Evolutionary conservation across 2,888 invertebrate genomes (phyloP).

Genomic region (Cryptus viduatorius): DNA sequence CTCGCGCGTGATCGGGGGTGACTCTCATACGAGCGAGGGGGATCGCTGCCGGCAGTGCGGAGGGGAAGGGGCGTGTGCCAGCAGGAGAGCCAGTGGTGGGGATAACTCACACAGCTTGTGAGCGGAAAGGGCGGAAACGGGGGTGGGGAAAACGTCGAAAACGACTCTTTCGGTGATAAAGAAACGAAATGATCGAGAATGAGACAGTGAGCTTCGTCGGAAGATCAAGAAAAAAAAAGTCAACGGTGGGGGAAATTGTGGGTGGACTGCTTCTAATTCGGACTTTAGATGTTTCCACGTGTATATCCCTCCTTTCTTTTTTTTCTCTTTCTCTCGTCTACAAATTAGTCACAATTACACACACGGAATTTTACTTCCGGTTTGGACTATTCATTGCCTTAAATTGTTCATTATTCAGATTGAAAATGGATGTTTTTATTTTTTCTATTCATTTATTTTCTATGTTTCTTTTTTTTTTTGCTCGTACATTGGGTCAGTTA

Average conservation of each 20-base stretch:
- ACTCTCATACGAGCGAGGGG: slow-evolving; percentile 73
- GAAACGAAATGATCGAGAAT: slow-evolving; percentile 7
- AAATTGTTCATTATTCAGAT: background rate
- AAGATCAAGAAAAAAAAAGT: background rate
- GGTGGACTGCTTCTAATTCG: slow-evolving; percentile 45
- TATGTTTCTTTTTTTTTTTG: slow-evolving; percentile 7
- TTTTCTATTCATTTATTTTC: background rate
- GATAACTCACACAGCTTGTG: slow-evolving; percentile 9
- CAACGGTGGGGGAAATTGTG: slow-evolving; percentile 24
- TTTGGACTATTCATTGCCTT: slow-evolving; percentile 8
- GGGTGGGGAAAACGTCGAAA: slow-evolving; percentile 68
- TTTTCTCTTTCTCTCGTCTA: background rate
- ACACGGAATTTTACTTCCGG: slow-evolving; percentile 33
- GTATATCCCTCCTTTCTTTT: slow-evolving; percentile 1
- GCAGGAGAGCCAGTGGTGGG: slow-evolving; percentile 45
- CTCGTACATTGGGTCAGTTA: slow-evolving; percentile 16
- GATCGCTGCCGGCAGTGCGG: slow-evolving; percentile 65
- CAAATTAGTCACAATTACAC: slow-evolving; percentile 32
- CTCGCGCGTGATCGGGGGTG: slow-evolving; percentile 78
- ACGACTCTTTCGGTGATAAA: slow-evolving; percentile 33
- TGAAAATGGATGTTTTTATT: background rate
- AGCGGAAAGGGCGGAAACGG: slow-evolving; percentile 69
- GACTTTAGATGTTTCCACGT: slow-evolving; percentile 21
- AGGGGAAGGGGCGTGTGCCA: slow-evolving; percentile 70
- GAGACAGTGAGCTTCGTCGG: slow-evolving; percentile 11